Evolutionary conservation across 2,888 invertebrate genomes (phyloP).

Genomic region (Hypolimnas misippus): DNA sequence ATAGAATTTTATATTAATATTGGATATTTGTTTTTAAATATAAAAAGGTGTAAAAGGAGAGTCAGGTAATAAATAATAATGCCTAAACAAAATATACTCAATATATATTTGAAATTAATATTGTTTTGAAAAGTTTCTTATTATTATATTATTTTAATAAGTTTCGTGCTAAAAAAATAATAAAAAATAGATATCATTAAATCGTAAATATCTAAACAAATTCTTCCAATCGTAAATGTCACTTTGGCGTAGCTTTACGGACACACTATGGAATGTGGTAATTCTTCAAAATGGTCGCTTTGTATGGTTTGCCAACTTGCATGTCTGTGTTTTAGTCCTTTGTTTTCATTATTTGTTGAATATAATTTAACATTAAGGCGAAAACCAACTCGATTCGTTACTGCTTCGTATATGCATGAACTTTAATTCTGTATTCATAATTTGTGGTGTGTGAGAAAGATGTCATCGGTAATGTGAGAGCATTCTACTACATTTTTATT

Average conservation of each 20-base stretch:
- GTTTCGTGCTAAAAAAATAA: not conserved
- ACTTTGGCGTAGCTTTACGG: conserved; percentile 63
- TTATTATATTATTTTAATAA: too few species aligned
- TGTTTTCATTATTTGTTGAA: conserved; percentile 74
- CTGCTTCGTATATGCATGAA: conserved; percentile 54
- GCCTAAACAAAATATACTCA: too few species aligned
- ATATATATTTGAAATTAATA: too few species aligned
- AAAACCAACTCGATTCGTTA: conserved; percentile 53
- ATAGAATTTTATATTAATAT: too few species aligned
- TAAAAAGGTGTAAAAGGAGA: too few species aligned
- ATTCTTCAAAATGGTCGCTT: conserved; percentile 90
- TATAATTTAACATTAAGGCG: conserved; percentile 55
- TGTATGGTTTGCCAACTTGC: conserved; percentile 86
- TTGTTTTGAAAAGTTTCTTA: too few species aligned
- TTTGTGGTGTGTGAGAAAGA: conserved; percentile 69
- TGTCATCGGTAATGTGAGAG: conserved; percentile 84
- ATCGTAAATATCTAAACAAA: conserved; percentile 20
- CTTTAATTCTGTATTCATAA: conserved; percentile 52
- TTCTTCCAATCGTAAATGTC: conserved; percentile 53
- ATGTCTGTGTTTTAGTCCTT: conserved; percentile 83
- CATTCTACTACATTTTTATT: conserved; percentile 73
- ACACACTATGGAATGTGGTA: conserved; percentile 87
- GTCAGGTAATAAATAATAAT: too few species aligned
- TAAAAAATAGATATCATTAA: not conserved
- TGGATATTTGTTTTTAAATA: too few species aligned